Evolutionary conservation across 2,797 vertebrate species (phyloP), one percentile per base, ranked within the genome.

Genomic region (Lithobates sylvaticus): DNA sequence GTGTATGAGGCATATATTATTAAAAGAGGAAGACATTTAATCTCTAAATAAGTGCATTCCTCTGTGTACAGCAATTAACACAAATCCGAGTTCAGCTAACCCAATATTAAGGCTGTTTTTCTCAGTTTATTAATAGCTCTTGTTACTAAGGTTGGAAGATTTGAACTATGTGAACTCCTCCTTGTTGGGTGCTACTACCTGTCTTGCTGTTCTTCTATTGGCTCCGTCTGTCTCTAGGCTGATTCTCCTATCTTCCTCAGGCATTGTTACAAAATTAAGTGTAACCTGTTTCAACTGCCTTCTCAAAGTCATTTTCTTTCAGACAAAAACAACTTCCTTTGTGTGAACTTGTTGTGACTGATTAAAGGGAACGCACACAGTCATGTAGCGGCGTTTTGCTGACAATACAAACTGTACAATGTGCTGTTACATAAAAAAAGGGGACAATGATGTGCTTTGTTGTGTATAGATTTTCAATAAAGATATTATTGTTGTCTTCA

Each of bases 181-280:
- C 86, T 87, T 36, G 32, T 29, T 64, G 81, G 44, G 32, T 44
- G 77, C 90, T 91, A 93, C 89, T 90, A 93, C 92, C 91, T 96
- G 95, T 96, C 96, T 94, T 92, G 94, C 94, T 95, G 89, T 83
- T 87, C 89, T 89, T 77, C 93, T 93, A 97, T 96, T 97, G 96
- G 96, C 91, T 92, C 90, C 91, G 88, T 91, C 93, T 96, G 96
- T 97, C 97, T 95, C 97, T 97, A 96, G 94, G 96, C 96, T 96
- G 92, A 92, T 94, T 94, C 29, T 29, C 93, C 94, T 95, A 95
- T 93, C 93, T 94, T 94, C 89, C 47, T 90, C 78, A 81, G 89
- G 90, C 88, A 92, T 88, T 92, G 89, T 94, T 91, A 90, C 86
- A 88, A 96, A 96, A 94, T 95, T 90, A 87, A 90, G 36, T 67